phyloP scores from a whole-genome alignment of 2,888 invertebrate genomes.

The Stenoptilia bipunctidactyla region DNA sequence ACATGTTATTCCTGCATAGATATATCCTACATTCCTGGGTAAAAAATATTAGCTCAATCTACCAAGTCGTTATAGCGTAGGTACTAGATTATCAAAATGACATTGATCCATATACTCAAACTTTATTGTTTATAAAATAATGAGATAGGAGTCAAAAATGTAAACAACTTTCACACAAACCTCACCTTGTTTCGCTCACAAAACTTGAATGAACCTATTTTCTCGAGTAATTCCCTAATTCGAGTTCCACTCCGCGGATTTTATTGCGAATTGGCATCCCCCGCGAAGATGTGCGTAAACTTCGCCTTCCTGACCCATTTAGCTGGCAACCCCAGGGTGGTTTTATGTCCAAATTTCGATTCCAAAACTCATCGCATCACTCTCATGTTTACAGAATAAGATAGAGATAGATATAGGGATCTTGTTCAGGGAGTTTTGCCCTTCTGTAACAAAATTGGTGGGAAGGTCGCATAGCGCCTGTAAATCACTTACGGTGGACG shows the following conservation, averaged over 20 bases:
- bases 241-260: slow-evolving; percentile 38
- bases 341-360: slow-evolving; percentile 47
- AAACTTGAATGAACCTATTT: slow-evolving; percentile 7
- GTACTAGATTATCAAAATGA: no score
- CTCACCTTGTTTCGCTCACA: no score
- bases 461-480: slow-evolving; percentile 38
- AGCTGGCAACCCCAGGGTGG: slow-evolving; percentile 50
- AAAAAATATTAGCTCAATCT: no score
- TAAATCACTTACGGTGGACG: slow-evolving; percentile 62
- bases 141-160: no score
- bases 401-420: slow-evolving; percentile 35
- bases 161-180: no score
- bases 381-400: slow-evolving; percentile 22
- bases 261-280: slow-evolving; percentile 49
- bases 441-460: slow-evolving; percentile 17
- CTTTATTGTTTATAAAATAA: no score
- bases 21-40: no score
- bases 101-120: no score
- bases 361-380: slow-evolving; percentile 38
- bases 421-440: slow-evolving; percentile 26
- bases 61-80: no score
- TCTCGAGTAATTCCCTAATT: slow-evolving; percentile 55
- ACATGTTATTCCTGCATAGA: no score
- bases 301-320: slow-evolving; percentile 70
- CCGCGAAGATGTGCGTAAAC: slow-evolving; percentile 55